Base-by-base conservation (phyloP, 2,888 invertebrate species). In the Limnephilus lunatus region DNA sequence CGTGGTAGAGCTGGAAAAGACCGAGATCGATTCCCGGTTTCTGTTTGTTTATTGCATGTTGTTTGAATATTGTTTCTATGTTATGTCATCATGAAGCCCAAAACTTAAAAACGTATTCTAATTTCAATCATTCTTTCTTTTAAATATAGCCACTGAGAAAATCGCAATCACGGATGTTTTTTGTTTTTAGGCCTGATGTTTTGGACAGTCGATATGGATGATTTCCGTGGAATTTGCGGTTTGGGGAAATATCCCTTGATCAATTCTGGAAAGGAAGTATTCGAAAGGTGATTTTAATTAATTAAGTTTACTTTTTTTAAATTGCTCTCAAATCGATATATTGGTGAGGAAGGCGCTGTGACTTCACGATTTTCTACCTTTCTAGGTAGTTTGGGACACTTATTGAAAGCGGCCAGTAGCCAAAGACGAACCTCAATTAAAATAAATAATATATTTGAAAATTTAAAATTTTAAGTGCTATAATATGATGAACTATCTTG, bases 201-300 rank as follows among this genome's bases (percentile, higher is more conserved):
- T 94, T 97, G 97, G 97, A 97, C 97, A 0, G 96, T 97, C 92
- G 97, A 97, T 94, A 97, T 97, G 94, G 97, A 97, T 94, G 97
- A 97, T 94, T 97, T 97, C 95, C 95, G 11, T 19, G 91, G 91
- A 15, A 97, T 96, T 88, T 97, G 97, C 94, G 97, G 97, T 92
- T 97, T 96, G 14, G 96, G 96, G 94, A 96, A 97, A 0, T 97
- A 97, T 95, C 97, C 97, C 0, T 94, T 97, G 53, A 97, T 97
- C 92, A 97, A 97, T 94, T 97, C 97, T 2, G 97, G 96, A 32
- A 97, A 97, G 94, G 97, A 97, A 94, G 96, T 97, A 0, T 94
- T 97, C 32, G 94, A 96, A 25, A 68, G 25, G 68, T 68, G 9
- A 68, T 68, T 68, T 25, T 68, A n/a, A 25, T 68, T 68, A 7